phyloP scores from a whole-genome alignment of 2,113 vertebrate species.

The Chloebia gouldiae region DNA sequence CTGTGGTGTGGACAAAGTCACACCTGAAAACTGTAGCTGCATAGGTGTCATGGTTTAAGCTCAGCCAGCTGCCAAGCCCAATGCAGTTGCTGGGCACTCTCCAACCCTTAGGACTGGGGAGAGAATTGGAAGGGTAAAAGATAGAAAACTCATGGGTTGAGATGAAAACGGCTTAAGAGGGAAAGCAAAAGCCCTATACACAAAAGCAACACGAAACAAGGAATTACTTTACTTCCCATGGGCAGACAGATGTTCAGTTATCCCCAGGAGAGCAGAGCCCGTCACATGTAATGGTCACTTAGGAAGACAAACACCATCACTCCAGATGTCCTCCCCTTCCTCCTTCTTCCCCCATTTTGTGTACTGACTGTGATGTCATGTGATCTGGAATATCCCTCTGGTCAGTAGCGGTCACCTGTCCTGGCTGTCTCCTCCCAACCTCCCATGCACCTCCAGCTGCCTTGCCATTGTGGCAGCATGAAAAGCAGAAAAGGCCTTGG shows the following conservation, averaged over 20 bases:
- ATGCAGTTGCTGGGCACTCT: background rate
- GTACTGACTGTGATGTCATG: background rate
- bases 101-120: accelerated
- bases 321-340: background rate
- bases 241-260: background rate
- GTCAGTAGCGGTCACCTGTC: background rate
- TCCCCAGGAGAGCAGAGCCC: background rate
- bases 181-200: background rate
- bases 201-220: background rate
- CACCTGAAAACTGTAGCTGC: background rate
- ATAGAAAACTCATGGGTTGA: background rate
- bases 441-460: background rate
- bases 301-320: background rate
- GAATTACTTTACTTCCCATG: background rate
- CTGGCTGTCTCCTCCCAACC: background rate
- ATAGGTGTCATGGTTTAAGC: background rate
- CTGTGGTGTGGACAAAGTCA: background rate
- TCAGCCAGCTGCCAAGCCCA: background rate
- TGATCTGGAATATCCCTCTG: background rate
- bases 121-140: background rate
- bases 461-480: background rate
- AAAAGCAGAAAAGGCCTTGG: background rate
- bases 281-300: background rate
- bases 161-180: background rate
- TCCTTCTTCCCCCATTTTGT: background rate